phyloP scores from a whole-genome alignment of 2,888 invertebrate species.

The Cylindroiulus punctatus region DNA sequence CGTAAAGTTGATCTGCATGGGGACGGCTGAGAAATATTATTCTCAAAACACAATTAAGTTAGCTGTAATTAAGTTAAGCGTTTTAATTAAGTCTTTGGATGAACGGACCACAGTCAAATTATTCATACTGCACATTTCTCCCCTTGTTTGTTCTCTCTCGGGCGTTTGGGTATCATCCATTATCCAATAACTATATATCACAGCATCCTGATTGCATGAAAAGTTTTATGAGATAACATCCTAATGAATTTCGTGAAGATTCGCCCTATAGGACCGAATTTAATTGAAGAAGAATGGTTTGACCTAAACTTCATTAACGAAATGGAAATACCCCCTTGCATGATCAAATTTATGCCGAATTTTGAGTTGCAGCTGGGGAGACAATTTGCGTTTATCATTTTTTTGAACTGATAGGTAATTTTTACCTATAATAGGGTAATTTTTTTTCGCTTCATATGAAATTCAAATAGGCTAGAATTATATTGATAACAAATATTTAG shows the following conservation, averaged over 20 bases:
- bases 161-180: slow-evolving; percentile 13
- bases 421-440: too few species aligned
- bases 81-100: slow-evolving; percentile 37
- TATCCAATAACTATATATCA: slow-evolving; percentile 23
- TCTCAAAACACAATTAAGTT: slow-evolving; percentile 7
- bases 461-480: too few species aligned
- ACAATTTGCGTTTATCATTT: too few species aligned
- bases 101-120: not conserved
- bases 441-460: too few species aligned
- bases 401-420: too few species aligned
- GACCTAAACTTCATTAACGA: not conserved
- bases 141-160: not conserved
- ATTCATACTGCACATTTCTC: not conserved
- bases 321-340: not conserved
- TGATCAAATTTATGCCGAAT: not conserved
- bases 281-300: not conserved
- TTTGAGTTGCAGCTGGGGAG: too few species aligned
- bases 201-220: not conserved
- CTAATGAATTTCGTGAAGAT: slow-evolving; percentile 7
- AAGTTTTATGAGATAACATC: slow-evolving; percentile 1
- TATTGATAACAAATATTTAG: too few species aligned
- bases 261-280: not conserved
- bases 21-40: not conserved
- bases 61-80: slow-evolving; percentile 28
- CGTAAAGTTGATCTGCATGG: not conserved